Base-by-base conservation (phyloP, 2,888 invertebrate species). In the Cephus runcator region DNA sequence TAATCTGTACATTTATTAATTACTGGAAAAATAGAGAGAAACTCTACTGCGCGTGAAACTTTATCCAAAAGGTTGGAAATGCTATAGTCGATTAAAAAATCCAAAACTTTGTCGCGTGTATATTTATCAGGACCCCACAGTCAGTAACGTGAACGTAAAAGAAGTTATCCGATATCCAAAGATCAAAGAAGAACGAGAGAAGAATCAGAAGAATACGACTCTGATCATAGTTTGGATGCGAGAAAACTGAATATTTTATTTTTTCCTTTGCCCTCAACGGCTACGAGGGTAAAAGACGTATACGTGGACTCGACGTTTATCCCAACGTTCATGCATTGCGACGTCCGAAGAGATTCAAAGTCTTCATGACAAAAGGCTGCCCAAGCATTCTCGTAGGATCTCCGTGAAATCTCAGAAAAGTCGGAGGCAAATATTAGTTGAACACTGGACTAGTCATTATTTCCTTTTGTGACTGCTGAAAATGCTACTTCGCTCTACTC, bases 371-470 rank as follows among this genome's bases (percentile, higher is more conserved):
- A 35, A 74, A 73, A 23, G 33, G 12, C 31, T 76, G 40, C 11
- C 36, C 34, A 33, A 34, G 73, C 56, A 76, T 76, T 76, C 73
- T 76, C 30, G 11, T n/a, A 71, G 68, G 40, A 76, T 71, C 71
- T 34, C 33, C 71, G 71, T 33, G 83, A 85, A 85, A 85, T 86
- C 83, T 86, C 81, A 79, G 81, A 81, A 86, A 88, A 87, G 87
- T 88, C 86, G 85, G 84, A 85, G 83, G 89, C 88, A 91, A 91
- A 91, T 90, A 90, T 91, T 91, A 88, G 90, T 88, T 86, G 85
- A 90, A 91, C 89, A 88, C 89, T 89, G 89, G 90, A 90, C 90
- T 85, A 87, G 88, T 90, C 88, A 88, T 90, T 90, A 89, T 89
- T 88, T 87, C 85, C 83, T 85, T 87, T 86, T 89, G 87, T 87